phyloP scores from a whole-genome alignment of 2,888 invertebrate species.

The Volucella inanis region DNA sequence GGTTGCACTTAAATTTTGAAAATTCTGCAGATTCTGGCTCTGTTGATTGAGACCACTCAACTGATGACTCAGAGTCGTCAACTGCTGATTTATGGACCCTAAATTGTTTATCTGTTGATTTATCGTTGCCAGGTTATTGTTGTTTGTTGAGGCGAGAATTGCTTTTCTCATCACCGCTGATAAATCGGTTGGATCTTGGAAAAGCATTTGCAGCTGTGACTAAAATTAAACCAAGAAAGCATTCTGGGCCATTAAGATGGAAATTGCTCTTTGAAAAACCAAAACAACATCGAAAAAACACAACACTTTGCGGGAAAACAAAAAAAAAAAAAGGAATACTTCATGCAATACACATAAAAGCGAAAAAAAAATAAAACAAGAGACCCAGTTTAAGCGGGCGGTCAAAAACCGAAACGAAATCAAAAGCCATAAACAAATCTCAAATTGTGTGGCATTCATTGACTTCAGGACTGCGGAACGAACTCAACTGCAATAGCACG shows the following conservation, averaged over 20 bases:
- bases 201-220: conserved; percentile 81
- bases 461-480: conserved; percentile 11
- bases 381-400: conserved; percentile 24
- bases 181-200: conserved; percentile 78
- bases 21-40: conserved; percentile 82
- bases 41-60: conserved; percentile 83
- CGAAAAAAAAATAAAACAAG: conserved; percentile 15
- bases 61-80: conserved; percentile 82
- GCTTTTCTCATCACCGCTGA: conserved; percentile 75
- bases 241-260: conserved; percentile 35
- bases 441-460: not conserved
- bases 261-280: conserved; percentile 38
- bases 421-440: conserved; percentile 32
- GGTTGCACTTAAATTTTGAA: conserved; percentile 79
- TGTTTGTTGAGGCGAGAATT: conserved; percentile 80
- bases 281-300: conserved; percentile 57
- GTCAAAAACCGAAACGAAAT: conserved; percentile 45
- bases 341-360: conserved; percentile 60
- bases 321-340: conserved; percentile 41
- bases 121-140: conserved; percentile 82
- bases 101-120: conserved; percentile 82
- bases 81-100: conserved; percentile 82
- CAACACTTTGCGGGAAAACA: conserved; percentile 10
- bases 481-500: conserved; percentile 24
- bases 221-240: conserved; percentile 71